phyloP scores from a whole-genome alignment of 2,888 invertebrate genomes.

The Parapristionchus giblindavisi region DNA sequence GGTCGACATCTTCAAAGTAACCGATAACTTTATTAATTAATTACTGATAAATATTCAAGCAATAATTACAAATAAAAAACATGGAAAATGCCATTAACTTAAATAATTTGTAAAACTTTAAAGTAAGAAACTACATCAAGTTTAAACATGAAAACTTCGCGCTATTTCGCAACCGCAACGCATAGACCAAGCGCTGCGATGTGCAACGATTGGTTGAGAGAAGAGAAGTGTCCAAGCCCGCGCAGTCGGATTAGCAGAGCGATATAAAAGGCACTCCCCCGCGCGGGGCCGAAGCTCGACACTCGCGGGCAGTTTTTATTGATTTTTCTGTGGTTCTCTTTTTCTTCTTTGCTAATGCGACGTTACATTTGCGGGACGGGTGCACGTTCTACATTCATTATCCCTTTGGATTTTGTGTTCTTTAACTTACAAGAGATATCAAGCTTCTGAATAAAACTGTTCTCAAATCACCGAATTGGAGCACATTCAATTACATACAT shows the following conservation, averaged over 20 bases:
- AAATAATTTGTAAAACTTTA: background rate
- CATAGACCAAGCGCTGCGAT: background rate
- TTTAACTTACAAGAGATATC: too few species aligned
- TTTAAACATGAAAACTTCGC: background rate
- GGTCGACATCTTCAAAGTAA: background rate
- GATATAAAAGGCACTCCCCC: background rate
- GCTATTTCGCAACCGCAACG: background rate
- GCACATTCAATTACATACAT: too few species aligned
- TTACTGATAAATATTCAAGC: background rate
- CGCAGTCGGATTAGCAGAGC: background rate
- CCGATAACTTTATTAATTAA: background rate
- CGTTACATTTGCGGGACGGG: background rate
- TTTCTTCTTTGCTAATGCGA: background rate
- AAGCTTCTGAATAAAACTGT: too few species aligned
- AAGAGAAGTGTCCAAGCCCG: conserved; percentile 1
- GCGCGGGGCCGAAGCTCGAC: background rate
- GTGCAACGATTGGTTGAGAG: background rate
- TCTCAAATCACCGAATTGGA: too few species aligned
- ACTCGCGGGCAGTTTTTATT: background rate
- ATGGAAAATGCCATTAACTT: background rate
- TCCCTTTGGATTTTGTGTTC: too few species aligned
- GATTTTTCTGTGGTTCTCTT: background rate
- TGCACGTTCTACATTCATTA: too few species aligned
- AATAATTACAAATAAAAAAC: background rate
- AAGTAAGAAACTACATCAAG: background rate